These are phyloP conservation scores for Matsumurasca onukii DNA, from an alignment of 1,140 invertebrate species.

Conservation along the genomic window DNA sequence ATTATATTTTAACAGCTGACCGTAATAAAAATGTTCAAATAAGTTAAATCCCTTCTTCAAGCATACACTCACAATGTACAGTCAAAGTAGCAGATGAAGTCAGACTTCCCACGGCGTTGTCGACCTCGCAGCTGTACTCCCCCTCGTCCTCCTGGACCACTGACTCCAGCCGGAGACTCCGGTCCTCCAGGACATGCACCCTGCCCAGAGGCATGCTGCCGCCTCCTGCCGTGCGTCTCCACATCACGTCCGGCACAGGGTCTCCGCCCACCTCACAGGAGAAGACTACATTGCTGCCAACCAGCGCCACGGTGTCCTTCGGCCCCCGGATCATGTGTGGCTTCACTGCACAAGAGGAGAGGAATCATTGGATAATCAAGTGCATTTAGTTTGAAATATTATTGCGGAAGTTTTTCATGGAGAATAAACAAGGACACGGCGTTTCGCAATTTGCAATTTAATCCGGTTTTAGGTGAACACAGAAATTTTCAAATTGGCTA, in stretches of 20 bases:
- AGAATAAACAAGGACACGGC: too few relatives aligned
- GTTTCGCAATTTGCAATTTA: too few relatives aligned
- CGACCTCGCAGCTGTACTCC: constrained; percentile 88
- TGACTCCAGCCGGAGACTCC: constrained; percentile 71
- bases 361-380: too few relatives aligned
- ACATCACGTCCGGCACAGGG: constrained; percentile 69
- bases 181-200: constrained; percentile 76
- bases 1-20: not conserved
- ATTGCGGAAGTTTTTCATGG: too few relatives aligned
- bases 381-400: too few relatives aligned
- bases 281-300: constrained; percentile 73
- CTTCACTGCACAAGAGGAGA: constrained; percentile 77
- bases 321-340: constrained; percentile 78
- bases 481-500: too few relatives aligned
- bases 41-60: not conserved
- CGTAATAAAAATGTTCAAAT: not conserved
- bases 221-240: constrained; percentile 64
- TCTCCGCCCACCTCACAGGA: constrained; percentile 75
- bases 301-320: constrained; percentile 70
- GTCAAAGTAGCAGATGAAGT: constrained; percentile 77
- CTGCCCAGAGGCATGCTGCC: constrained; percentile 67
- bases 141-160: constrained; percentile 79
- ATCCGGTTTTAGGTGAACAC: too few relatives aligned
- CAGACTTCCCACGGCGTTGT: constrained; percentile 82
- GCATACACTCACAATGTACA: constrained; percentile 66